Evolutionary conservation across 2,888 invertebrate species (phyloP).

Genomic region (Ganaspis brasiliensis): DNA sequence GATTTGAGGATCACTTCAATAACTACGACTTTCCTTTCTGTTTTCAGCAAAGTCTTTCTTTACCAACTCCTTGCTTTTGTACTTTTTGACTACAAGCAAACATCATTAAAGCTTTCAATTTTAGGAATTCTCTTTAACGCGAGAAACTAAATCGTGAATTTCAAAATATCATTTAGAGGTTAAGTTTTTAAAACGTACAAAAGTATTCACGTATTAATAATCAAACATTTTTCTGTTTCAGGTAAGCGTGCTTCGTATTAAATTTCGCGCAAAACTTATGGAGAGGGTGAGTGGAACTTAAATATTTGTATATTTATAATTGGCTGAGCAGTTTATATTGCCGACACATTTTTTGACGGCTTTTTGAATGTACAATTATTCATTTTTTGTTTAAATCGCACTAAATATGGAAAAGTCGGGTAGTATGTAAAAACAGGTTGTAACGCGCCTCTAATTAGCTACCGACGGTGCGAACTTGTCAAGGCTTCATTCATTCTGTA

Average conservation of each 20-base stretch:
- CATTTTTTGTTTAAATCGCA: slow-evolving; percentile 3
- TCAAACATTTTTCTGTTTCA: not conserved
- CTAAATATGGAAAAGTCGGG: slow-evolving; percentile 9
- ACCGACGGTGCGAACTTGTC: slow-evolving; percentile 21
- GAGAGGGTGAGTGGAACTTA: not conserved
- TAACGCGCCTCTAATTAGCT: slow-evolving; percentile 48
- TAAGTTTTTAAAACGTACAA: too few species aligned
- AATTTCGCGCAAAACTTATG: not conserved
- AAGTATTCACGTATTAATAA: too few species aligned
- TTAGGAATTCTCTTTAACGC: not conserved
- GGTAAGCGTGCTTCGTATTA: not conserved
- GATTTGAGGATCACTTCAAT: slow-evolving; percentile 59
- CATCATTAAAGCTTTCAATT: slow-evolving; percentile 30
- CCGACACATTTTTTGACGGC: not conserved
- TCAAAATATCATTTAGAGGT: not conserved
- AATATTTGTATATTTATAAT: not conserved
- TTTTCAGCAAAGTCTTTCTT: slow-evolving; percentile 32
- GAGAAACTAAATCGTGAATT: not conserved
- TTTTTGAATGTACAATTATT: slow-evolving; percentile 11
- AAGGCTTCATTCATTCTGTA: slow-evolving; percentile 57
- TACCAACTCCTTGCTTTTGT: slow-evolving; percentile 34
- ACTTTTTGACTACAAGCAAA: slow-evolving; percentile 20
- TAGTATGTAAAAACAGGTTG: slow-evolving; percentile 4
- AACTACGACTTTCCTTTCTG: slow-evolving; percentile 48
- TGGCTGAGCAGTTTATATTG: not conserved